Evolutionary conservation across 2,888 invertebrate species (phyloP).

Genomic region (Caenorhabditis wallacei): DNA sequence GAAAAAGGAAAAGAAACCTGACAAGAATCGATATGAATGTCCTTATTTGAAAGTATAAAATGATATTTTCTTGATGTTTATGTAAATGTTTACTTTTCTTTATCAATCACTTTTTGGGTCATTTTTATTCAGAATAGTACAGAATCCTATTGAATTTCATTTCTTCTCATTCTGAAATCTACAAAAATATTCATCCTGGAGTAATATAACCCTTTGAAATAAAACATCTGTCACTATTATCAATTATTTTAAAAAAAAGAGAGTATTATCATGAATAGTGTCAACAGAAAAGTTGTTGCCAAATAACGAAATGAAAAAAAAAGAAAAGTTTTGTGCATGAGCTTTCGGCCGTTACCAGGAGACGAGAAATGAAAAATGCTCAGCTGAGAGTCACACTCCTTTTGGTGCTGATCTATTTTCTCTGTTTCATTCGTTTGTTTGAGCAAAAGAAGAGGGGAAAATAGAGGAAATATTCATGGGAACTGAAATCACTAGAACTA

Average conservation of each 20-base stretch:
- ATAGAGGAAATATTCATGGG: slow-evolving; percentile 30
- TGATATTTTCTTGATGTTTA: slow-evolving; percentile 17
- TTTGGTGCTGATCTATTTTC: slow-evolving; percentile 56
- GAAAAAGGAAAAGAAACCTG: slow-evolving; percentile 2
- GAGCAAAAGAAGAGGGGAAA: slow-evolving; percentile 21
- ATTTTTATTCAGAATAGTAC: not conserved
- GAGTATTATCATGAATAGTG: not conserved
- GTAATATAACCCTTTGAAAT: not conserved
- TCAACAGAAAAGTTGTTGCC: not conserved
- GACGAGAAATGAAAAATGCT: slow-evolving; percentile 33
- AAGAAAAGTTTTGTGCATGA: slow-evolving; percentile 13
- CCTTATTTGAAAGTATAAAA: not conserved
- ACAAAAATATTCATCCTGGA: no score
- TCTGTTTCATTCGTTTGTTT: slow-evolving; percentile 31
- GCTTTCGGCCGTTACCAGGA: slow-evolving; percentile 46
- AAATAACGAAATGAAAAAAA: not conserved
- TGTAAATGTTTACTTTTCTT: slow-evolving; percentile 28
- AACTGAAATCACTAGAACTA: slow-evolving; percentile 35
- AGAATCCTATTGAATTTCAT: slow-evolving; percentile 10
- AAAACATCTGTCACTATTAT: not conserved
- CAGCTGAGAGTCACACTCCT: slow-evolving; percentile 24
- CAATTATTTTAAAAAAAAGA: not conserved
- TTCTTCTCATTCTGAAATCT: no score
- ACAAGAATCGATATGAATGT: slow-evolving; percentile 36
- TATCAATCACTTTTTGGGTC: not conserved